Evolutionary conservation across 2,888 invertebrate genomes (phyloP), one percentile per base, ranked within the genome.

Genomic region (Drosophila falleni): DNA sequence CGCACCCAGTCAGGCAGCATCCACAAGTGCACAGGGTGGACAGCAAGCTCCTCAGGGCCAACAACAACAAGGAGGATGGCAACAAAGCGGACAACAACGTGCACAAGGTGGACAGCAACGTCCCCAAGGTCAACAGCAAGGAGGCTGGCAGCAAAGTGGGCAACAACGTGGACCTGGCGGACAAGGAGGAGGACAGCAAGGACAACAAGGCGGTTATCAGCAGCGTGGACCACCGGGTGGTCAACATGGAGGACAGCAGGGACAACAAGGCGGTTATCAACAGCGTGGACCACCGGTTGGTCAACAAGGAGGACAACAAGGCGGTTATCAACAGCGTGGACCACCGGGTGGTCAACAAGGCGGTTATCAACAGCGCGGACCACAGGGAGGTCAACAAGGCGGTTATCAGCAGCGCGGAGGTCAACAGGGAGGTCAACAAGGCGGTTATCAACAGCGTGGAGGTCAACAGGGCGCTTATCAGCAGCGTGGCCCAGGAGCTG

Each of bases 11-110:
- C 10, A 41, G 35, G 5, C 42, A 15, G 2, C 68, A 35, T 33
- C 65, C 44, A 46, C 73, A 71, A 59, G 62, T 8, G 13, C n/a
- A 31, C 39, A 55, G 15, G 55, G 39, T 10, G 35, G 19, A 15
- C 49, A 29, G 29, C 29, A 29, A 29, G 6, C 6, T 29, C 29
- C 29, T 29, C 29, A 29, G 15, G 15, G 15, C 8, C 39, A 29
- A 29, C 29, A 29, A 29, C 29, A 29, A 8, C 31, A n/a, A 4
- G 65, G 42, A 47, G 44, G 56, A 3, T 3, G 15, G 3, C 54
- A 44, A 46, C 59, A 39, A 39, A 10, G 16, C 1, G 6, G 6
- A 37, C 37, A 58, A n/a, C 29, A 26, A 8, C 41, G 42, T 29
- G 31, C 15, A 13, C 35, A 35, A 15, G 39, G 39, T 15, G n/a